These are phyloP conservation scores for Auanema sp. DNA, from an alignment of 2,888 invertebrate species.

Conservation along the genomic window DNA sequence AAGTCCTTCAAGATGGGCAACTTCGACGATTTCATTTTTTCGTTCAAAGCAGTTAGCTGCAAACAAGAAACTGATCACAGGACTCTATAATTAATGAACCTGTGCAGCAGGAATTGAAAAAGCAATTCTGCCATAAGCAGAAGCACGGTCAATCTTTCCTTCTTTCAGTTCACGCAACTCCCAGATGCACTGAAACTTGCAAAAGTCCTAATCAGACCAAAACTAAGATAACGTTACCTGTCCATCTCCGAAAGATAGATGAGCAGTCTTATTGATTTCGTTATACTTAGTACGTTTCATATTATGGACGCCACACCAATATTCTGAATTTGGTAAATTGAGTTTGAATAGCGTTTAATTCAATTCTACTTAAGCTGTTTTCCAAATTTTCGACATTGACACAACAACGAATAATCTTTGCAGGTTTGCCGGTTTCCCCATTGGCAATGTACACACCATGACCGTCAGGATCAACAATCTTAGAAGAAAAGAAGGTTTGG, in stretches of 20 bases:
- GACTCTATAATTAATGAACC: slow-evolving; percentile 18
- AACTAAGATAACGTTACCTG: slow-evolving; percentile 28
- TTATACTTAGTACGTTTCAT: slow-evolving; percentile 75
- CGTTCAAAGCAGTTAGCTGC: slow-evolving; percentile 78
- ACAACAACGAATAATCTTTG: slow-evolving; percentile 74
- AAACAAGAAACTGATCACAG: not conserved
- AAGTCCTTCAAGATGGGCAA: slow-evolving; percentile 83
- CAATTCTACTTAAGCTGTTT: slow-evolving; percentile 71
- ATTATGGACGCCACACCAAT: slow-evolving; percentile 81
- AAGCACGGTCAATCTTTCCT: slow-evolving; percentile 76
- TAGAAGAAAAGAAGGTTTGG: not conserved
- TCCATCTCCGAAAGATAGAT: slow-evolving; percentile 36
- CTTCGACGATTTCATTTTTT: slow-evolving; percentile 73
- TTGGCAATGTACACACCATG: slow-evolving; percentile 82
- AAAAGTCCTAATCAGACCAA: slow-evolving; percentile 2
- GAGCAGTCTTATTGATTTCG: slow-evolving; percentile 21
- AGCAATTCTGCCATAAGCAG: slow-evolving; percentile 91
- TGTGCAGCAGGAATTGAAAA: slow-evolving; percentile 79
- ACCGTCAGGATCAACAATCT: slow-evolving; percentile 81
- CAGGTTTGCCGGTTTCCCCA: slow-evolving; percentile 73
- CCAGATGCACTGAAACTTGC: slow-evolving; percentile 70
- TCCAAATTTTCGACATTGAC: slow-evolving; percentile 78
- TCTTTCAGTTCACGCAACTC: slow-evolving; percentile 71
- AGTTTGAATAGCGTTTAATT: not conserved
- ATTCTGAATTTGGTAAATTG: slow-evolving; percentile 68